phyloP scores from a whole-genome alignment of 2,888 invertebrate genomes.

The Monoplex corrugatus region DNA sequence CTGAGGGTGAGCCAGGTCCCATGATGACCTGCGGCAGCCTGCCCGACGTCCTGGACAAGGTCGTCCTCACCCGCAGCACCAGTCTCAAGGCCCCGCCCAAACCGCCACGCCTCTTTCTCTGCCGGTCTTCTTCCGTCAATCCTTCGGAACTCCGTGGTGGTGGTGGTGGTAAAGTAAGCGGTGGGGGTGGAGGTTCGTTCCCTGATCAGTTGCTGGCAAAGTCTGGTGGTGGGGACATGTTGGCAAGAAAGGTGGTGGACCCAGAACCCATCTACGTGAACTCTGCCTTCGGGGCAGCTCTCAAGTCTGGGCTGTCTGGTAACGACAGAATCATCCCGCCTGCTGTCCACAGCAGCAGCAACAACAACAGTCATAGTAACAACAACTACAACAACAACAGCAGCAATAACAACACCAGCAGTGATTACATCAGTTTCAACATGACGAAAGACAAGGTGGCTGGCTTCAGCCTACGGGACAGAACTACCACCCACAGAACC shows the following conservation, averaged over 20 bases:
- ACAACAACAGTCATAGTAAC: too few relatives aligned
- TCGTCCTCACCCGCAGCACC: constrained; percentile 62
- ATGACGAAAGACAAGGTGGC: too few relatives aligned
- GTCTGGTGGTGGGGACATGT: constrained; percentile 14
- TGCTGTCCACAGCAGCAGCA: constrained; percentile 14
- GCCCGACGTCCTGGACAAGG: constrained; percentile 70
- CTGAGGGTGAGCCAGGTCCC: background rate
- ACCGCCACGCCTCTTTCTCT: constrained; percentile 73
- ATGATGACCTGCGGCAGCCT: constrained; percentile 50
- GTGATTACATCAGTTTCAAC: constrained; percentile 33
- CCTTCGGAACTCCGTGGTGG: constrained; percentile 16
- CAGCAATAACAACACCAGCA: constrained; percentile 45
- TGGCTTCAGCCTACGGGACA: too few relatives aligned
- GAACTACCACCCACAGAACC: too few relatives aligned
- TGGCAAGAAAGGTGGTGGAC: too few relatives aligned
- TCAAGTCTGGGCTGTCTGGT: constrained; percentile 42
- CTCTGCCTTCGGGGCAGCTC: constrained; percentile 45
- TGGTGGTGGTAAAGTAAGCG: constrained; percentile 42
- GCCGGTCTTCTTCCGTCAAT: constrained; percentile 64
- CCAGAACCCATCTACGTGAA: constrained; percentile 53
- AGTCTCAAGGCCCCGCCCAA: constrained; percentile 68
- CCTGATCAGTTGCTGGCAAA: constrained; percentile 62
- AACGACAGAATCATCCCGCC: constrained; percentile 47
- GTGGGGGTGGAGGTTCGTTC: background rate
- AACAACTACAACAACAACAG: constrained; percentile 43